Evolutionary conservation across 2,113 vertebrate species (phyloP).

Genomic region (Saguinus midas): DNA sequence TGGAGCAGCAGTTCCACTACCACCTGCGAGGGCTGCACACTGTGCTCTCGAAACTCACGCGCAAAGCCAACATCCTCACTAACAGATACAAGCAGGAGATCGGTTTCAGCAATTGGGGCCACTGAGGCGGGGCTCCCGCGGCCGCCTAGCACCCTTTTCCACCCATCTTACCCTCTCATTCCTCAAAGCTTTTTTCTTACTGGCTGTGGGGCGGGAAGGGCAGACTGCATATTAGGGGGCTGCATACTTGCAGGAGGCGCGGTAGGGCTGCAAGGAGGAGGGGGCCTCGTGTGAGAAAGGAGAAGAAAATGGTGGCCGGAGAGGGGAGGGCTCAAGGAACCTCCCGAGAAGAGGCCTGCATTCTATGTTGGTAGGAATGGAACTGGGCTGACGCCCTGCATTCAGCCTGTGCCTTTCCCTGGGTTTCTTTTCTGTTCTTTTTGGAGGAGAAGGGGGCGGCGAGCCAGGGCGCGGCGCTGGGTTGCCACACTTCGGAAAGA

Average conservation of each 20-base stretch:
- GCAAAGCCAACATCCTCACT: slow-evolving; percentile 94
- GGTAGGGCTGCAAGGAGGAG: not conserved
- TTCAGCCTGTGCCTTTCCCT: slow-evolving; percentile 74
- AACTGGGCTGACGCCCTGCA: slow-evolving; percentile 39
- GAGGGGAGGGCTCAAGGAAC: not conserved
- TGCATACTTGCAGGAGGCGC: not conserved
- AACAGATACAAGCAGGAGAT: slow-evolving; percentile 97
- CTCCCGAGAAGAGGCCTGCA: not conserved
- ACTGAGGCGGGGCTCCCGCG: slow-evolving; percentile 79
- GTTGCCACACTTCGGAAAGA: slow-evolving; percentile 72
- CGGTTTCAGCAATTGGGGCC: slow-evolving; percentile 91
- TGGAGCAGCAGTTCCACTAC: slow-evolving; percentile 95
- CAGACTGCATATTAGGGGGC: slow-evolving; percentile 4
- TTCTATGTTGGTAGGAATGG: not conserved
- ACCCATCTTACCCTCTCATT: slow-evolving; percentile 48
- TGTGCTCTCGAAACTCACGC: slow-evolving; percentile 94
- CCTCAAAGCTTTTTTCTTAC: slow-evolving; percentile 71
- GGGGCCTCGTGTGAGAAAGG: not conserved
- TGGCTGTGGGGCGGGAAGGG: slow-evolving; percentile 55
- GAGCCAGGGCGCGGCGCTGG: slow-evolving; percentile 64
- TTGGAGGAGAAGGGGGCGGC: slow-evolving; percentile 32
- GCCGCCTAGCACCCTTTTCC: slow-evolving; percentile 19
- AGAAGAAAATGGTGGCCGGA: not conserved
- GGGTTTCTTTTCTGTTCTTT: slow-evolving; percentile 70
- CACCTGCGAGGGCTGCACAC: slow-evolving; percentile 95